A percentile compares a stretch with the other conserved stretches of the same genome.
Evolutionary conservation across 2,888 invertebrate genomes (phyloP).

Genomic region (Marasmarcha lunaedactyla): DNA sequence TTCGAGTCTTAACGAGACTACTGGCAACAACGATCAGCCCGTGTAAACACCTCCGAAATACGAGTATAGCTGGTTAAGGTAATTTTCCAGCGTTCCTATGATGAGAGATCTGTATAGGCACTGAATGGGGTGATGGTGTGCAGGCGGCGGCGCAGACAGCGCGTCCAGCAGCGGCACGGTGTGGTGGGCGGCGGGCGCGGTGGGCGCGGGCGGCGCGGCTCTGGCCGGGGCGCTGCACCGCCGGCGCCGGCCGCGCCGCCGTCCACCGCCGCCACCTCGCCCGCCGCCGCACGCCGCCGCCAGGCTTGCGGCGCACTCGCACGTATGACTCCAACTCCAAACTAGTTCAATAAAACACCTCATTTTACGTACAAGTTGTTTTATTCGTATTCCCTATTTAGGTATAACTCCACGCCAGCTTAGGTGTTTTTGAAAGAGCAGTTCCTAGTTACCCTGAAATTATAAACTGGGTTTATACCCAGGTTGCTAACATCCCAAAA

Average conservation of each 20-base stretch:
- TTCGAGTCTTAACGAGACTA: too few relatives aligned
- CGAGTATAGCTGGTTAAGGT: too few relatives aligned
- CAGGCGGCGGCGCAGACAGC: slow-evolving; percentile 23
- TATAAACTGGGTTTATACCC: too few relatives aligned
- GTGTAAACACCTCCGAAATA: too few relatives aligned
- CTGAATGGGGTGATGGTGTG: slow-evolving; percentile 22
- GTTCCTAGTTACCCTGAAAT: too few relatives aligned
- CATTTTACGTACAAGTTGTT: slow-evolving; percentile 16
- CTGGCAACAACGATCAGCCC: too few relatives aligned
- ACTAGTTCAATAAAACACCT: slow-evolving; percentile 43
- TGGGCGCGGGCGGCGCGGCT: slow-evolving; percentile 29
- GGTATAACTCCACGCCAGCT: slow-evolving; percentile 8
- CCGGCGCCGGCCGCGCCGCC: slow-evolving; percentile 30
- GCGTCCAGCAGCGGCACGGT: slow-evolving; percentile 19
- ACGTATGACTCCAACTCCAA: slow-evolving; percentile 42
- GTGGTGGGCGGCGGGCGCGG: slow-evolving; percentile 29
- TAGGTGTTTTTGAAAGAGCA: too few relatives aligned
- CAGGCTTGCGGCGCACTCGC: slow-evolving; percentile 43
- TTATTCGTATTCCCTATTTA: slow-evolving; percentile 25
- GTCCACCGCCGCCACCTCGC: slow-evolving; percentile 48
- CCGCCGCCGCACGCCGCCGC: slow-evolving; percentile 56
- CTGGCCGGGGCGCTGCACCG: slow-evolving; percentile 27
- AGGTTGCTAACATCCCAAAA: too few relatives aligned
- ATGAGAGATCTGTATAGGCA: too few relatives aligned
- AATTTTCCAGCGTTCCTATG: too few relatives aligned